phyloP scores from a whole-genome alignment of 1,140 invertebrate genomes.

The Pseudachorutes palmiensis region DNA sequence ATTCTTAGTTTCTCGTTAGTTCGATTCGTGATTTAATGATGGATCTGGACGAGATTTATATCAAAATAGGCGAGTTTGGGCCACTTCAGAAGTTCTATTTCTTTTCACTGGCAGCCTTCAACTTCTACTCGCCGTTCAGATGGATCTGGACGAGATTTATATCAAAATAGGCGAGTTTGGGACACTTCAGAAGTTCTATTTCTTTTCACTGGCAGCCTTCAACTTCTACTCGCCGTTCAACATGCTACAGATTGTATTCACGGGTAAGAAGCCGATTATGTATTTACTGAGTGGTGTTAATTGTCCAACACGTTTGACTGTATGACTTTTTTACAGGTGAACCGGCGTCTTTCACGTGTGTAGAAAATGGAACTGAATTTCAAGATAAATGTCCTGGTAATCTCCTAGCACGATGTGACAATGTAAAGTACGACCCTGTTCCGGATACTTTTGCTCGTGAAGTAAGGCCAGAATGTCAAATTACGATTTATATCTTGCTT shows the following conservation, averaged over 20 bases:
- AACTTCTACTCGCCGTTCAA: slow-evolving; percentile 32
- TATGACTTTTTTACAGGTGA: slow-evolving; percentile 14
- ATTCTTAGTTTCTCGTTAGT: too few species aligned
- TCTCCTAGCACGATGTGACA: slow-evolving; percentile 17
- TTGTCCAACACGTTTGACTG: too few species aligned
- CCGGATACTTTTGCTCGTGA: slow-evolving; percentile 24
- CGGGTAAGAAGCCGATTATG: slow-evolving; percentile 25
- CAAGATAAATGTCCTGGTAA: slow-evolving; percentile 23
- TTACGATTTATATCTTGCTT: neutral
- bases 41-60: slow-evolving; percentile 34
- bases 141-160: slow-evolving; percentile 35
- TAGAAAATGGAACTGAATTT: slow-evolving; percentile 11
- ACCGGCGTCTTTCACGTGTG: slow-evolving; percentile 11
- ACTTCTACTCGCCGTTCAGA: slow-evolving; percentile 30
- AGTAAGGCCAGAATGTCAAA: slow-evolving; percentile 12
- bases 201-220: slow-evolving; percentile 28
- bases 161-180: slow-evolving; percentile 34
- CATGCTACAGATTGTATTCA: slow-evolving; percentile 29
- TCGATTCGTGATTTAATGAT: too few species aligned
- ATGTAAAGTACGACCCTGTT: slow-evolving; percentile 5
- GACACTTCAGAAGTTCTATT: slow-evolving; percentile 29
- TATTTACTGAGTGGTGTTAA: too few species aligned
- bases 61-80: slow-evolving; percentile 34
- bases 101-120: slow-evolving; percentile 28
- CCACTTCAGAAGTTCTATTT: slow-evolving; percentile 31